Conservation (phyloP, 1,140 invertebrate species). For the Formica exsecta region DNA sequence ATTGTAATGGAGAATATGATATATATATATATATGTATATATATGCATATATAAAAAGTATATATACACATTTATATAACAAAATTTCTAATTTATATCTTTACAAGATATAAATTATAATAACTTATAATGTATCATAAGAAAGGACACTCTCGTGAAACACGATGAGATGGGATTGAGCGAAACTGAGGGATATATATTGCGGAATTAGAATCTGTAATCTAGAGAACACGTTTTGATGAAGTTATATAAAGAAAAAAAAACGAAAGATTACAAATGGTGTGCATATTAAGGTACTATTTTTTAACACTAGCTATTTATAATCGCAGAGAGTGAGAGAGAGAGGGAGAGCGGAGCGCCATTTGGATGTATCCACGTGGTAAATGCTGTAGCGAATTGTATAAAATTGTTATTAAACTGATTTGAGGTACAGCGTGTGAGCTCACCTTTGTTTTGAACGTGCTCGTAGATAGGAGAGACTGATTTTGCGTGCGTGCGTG, state of each 20-base stretch:
- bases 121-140: conserved; percentile 72
- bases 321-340: conserved; percentile 69
- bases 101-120: conserved; percentile 64
- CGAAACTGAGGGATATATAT: conserved; percentile 62
- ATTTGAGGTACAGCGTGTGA: conserved; percentile 72
- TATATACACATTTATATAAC: conserved; percentile 62
- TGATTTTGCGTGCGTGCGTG: conserved; percentile 35
- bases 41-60: not conserved
- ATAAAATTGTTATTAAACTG: conserved; percentile 75
- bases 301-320: conserved; percentile 80
- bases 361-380: conserved; percentile 64
- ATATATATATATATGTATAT: too few species aligned
- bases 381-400: conserved; percentile 73
- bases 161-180: conserved; percentile 51
- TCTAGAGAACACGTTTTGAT: conserved; percentile 63
- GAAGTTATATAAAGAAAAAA: conserved; percentile 39
- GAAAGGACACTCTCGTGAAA: conserved; percentile 59
- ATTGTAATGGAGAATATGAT: conserved; percentile 69
- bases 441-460: conserved; percentile 64
- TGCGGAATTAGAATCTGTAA: conserved; percentile 67
- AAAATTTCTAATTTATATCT: conserved; percentile 80
- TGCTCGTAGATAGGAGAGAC: conserved; percentile 47
- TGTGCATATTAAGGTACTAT: conserved; percentile 79
- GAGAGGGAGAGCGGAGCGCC: conserved; percentile 53
- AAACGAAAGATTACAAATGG: conserved; percentile 72